Base-by-base conservation (phyloP, 2,888 invertebrate genomes). In the Trichogramma dendrolimi region DNA sequence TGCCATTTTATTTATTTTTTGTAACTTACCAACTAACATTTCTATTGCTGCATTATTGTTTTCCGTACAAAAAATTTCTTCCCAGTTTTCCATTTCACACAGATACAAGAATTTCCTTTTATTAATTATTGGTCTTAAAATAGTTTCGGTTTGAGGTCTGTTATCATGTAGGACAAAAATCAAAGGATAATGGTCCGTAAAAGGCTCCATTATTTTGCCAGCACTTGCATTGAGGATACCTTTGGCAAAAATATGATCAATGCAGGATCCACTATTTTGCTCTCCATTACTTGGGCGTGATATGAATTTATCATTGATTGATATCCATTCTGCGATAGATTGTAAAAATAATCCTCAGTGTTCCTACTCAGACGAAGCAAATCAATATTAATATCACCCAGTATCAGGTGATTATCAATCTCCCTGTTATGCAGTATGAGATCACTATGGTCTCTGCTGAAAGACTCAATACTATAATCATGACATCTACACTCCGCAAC, bases 201-300 rank as follows among this genome's bases (percentile, higher is more conserved):
- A 63, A 8, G 48, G 56, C 39, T 64, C 4, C 4, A 3, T 47
- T 48, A 47, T 39, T 46, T 56, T 63, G 10, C 40, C 11, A 6
- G 43, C 7, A 42, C 53, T 62, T 27, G 61, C 50, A 14, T 14
- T 14, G 14, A 14, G 14, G 14, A 14, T 14, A 14, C 14, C 14
- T 56, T 51, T 63, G 41, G 63, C 40, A 56, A 63, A 63, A 44
- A 63, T 50, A 48, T 63, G 63, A 55, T 63, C 62, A 46, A 63
- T 63, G 47, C 63, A 63, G 8, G 49, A 44, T 42, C 63, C 63
- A 46, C 41, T 44, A 11, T n/a, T 6, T 11, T 46, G 42, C 53
- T 54, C 55, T 14, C 14, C 14, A 14, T 14, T 2, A 10, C 44
- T 44, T 14, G 62, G 62, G 55, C 60, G 54, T 55, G 62, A 38